These are phyloP conservation scores for Phylloscopus trochilus DNA, from an alignment of 2,113 vertebrate genomes.

Conservation along the genomic window DNA sequence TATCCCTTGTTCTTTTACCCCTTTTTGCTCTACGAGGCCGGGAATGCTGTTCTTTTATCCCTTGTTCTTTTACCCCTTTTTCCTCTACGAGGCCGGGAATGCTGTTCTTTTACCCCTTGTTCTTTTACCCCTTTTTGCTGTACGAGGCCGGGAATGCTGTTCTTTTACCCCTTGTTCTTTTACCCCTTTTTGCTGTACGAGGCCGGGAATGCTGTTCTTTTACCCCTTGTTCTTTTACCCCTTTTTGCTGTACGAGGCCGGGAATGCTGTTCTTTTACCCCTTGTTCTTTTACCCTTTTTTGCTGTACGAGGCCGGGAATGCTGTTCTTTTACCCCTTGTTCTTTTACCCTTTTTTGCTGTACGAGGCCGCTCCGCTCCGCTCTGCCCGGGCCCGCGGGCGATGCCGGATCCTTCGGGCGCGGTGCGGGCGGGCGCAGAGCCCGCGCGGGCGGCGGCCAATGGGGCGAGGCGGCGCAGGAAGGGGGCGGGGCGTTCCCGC, in stretches of 20 bases:
- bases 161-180: no score
- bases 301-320: not conserved
- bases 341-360: not conserved
- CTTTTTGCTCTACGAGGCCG: not conserved
- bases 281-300: not conserved
- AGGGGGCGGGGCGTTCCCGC: not conserved
- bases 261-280: not conserved
- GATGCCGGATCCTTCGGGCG: not conserved
- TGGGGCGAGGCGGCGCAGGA: not conserved
- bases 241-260: not conserved
- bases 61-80: no score
- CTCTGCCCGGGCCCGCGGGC: not conserved
- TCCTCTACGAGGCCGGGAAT: not conserved
- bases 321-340: not conserved
- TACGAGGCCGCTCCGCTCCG: not conserved
- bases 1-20: no score
- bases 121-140: not conserved
- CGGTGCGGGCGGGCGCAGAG: not conserved
- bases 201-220: not conserved
- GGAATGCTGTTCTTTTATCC: not conserved
- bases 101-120: not conserved
- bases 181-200: rapidly evolving
- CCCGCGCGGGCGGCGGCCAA: not conserved
- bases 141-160: no score
- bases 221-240: no score